A percentile compares a stretch with the other conserved stretches of the same genome.
phyloP scores from a whole-genome alignment of 2,113 vertebrate species.

The Tamias sibiricus region DNA sequence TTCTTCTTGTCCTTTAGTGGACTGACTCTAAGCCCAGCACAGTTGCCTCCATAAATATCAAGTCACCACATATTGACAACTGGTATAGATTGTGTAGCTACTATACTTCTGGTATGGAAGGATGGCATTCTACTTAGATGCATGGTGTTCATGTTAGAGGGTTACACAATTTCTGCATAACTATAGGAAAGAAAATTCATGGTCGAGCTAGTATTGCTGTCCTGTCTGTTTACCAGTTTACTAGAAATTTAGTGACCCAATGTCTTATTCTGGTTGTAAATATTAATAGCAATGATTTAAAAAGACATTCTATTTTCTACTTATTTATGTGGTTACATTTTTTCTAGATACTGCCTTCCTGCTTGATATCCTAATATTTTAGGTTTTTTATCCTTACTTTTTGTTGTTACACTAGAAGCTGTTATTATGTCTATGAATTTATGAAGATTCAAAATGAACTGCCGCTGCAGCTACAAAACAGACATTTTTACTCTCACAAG shows the following conservation, averaged over 20 bases:
- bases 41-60: not conserved
- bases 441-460: constrained; percentile 60
- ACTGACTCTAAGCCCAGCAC: not conserved
- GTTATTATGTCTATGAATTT: constrained; percentile 15
- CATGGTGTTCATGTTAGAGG: accelerated
- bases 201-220: not conserved
- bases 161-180: not conserved
- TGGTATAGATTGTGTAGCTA: not conserved
- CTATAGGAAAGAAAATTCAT: not conserved
- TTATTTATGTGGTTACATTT: not conserved
- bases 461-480: constrained; percentile 17
- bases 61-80: not conserved
- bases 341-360: constrained; percentile 14
- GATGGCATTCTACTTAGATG: not conserved
- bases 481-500: constrained; percentile 41
- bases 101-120: not conserved
- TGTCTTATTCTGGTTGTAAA: not conserved
- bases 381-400: not conserved
- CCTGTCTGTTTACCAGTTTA: not conserved
- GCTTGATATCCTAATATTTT: constrained; percentile 20
- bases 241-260: not conserved
- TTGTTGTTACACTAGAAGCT: constrained; percentile 36
- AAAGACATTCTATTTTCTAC: not conserved
- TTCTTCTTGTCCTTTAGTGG: not conserved
- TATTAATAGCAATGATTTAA: not conserved